Conservation (phyloP, 2,113 vertebrate genomes). For the Enhydra lutris region DNA sequence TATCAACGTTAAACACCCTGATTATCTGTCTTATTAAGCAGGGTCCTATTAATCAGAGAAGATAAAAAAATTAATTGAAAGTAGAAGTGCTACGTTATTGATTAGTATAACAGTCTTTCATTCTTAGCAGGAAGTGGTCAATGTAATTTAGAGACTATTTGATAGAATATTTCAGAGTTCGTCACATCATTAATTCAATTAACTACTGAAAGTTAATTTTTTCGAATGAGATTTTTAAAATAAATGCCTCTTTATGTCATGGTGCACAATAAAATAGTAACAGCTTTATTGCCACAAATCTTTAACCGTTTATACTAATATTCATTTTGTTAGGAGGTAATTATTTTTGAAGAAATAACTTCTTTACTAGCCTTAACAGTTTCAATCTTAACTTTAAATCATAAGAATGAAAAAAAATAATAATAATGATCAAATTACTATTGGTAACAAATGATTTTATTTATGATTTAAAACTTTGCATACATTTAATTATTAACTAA, state of each 20-base stretch:
- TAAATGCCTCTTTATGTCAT: constrained; percentile 31
- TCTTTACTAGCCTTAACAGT: neutral
- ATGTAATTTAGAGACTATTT: constrained; percentile 27
- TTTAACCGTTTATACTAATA: neutral
- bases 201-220: constrained; percentile 67
- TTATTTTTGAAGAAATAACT: constrained; percentile 33
- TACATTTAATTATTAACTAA: neutral
- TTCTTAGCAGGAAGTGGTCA: constrained; percentile 41
- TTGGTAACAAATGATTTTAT: neutral
- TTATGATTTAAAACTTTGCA: neutral
- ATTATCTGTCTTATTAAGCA: constrained; percentile 34
- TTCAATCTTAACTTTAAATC: neutral
- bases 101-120: constrained; percentile 24
- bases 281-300: constrained; percentile 26
- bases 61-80: constrained; percentile 25
- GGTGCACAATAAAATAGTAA: constrained; percentile 20
- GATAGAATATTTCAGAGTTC: constrained; percentile 55
- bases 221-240: constrained; percentile 52
- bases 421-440: neutral
- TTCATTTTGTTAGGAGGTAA: constrained; percentile 47
- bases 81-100: neutral
- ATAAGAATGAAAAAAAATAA: neutral
- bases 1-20: neutral
- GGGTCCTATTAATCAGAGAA: constrained; percentile 31
- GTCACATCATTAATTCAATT: constrained; percentile 67